A percentile compares a stretch with the other conserved stretches of the same genome.
phyloP scores from a whole-genome alignment of 2,113 vertebrate genomes.

The Ciconia maguari region DNA sequence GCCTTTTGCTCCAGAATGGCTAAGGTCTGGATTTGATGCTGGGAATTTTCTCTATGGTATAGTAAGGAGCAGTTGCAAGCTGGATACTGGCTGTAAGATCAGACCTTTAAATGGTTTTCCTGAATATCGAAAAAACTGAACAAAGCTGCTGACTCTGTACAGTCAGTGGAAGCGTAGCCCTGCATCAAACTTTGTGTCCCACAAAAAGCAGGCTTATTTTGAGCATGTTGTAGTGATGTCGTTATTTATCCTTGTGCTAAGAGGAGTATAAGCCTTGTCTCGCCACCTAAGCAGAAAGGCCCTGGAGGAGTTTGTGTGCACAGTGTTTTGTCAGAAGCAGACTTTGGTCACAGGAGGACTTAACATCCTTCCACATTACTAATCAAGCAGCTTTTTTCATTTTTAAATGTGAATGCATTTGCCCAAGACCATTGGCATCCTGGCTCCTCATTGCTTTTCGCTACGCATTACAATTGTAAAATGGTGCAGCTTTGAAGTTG shows the following conservation, averaged over 20 bases:
- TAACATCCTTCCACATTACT: not conserved
- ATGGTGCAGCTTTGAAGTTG: not conserved
- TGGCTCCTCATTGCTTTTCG: not conserved
- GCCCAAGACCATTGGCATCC: not conserved
- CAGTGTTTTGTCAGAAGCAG: not conserved
- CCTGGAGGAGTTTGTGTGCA: not conserved
- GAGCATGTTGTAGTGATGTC: not conserved
- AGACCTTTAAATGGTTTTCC: not conserved
- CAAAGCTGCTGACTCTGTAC: not conserved
- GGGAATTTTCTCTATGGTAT: not conserved
- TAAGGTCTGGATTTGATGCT: not conserved
- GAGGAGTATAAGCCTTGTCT: not conserved
- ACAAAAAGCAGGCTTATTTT: not conserved
- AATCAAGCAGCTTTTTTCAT: not conserved
- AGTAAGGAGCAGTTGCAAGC: not conserved
- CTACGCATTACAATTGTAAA: not conserved
- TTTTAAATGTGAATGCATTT: not conserved
- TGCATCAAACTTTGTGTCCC: not conserved
- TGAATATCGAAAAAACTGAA: not conserved
- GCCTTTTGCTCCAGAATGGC: not conserved
- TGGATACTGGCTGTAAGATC: not conserved
- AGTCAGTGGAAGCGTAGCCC: not conserved
- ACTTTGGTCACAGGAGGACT: not conserved
- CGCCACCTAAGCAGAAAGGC: not conserved
- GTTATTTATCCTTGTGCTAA: not conserved